These are phyloP conservation scores for Enteromius trimaculatus DNA, from an alignment of 2,797 vertebrate genomes.

Conservation along the genomic window DNA sequence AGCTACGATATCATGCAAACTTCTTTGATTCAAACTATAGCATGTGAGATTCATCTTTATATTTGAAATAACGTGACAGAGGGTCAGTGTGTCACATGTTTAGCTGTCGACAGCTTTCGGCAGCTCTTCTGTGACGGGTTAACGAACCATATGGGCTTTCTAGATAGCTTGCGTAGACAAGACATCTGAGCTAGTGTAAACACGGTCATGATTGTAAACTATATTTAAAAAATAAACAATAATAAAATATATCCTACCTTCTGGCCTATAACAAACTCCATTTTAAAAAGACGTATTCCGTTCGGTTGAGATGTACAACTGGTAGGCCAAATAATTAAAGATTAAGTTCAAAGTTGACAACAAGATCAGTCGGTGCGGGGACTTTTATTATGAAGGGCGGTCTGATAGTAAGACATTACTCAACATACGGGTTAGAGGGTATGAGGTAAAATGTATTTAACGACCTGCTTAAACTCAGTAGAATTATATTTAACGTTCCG, in stretches of 20 bases:
- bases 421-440: background rate
- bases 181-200: constrained; percentile 21
- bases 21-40: background rate
- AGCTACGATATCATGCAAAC: background rate
- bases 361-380: background rate
- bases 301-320: background rate
- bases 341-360: constrained; percentile 42
- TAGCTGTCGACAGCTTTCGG: constrained; percentile 6
- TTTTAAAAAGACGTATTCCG: constrained; percentile 11
- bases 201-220: background rate
- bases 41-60: background rate
- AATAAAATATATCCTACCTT: background rate
- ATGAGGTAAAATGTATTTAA: background rate
- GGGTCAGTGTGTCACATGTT: background rate
- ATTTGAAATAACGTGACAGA: background rate
- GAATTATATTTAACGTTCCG: background rate
- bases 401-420: background rate
- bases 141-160: background rate
- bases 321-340: constrained; percentile 28
- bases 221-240: background rate
- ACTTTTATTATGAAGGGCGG: constrained; percentile 41
- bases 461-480: background rate
- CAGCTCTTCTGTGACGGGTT: background rate
- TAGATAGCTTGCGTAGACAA: background rate
- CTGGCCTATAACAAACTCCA: background rate